Percentiles rank a stretch among this genome's conserved stretches.
phyloP scores from a whole-genome alignment of 2,113 vertebrate genomes.

The Chiloscyllium plagiosum region DNA sequence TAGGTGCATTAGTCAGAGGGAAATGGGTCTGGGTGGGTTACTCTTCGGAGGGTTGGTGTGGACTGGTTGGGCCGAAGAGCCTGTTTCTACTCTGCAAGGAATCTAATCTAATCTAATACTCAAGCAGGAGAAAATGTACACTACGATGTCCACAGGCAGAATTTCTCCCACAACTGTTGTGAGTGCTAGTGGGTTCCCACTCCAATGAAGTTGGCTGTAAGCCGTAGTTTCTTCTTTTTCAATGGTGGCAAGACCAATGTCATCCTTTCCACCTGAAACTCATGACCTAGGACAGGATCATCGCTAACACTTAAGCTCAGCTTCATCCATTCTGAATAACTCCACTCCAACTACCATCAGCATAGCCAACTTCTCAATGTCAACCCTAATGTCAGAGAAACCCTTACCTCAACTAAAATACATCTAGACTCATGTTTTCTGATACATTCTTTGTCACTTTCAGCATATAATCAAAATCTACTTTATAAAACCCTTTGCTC shows the following conservation, averaged over 20 bases:
- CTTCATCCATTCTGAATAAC: neutral
- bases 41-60: too few relatives aligned
- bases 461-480: neutral
- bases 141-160: neutral
- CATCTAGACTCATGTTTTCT: neutral
- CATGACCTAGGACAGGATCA: neutral
- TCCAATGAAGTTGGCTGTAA: neutral
- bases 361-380: neutral
- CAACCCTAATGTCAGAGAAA: neutral
- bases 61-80: too few relatives aligned
- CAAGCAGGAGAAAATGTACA: too few relatives aligned
- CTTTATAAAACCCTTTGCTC: neutral
- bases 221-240: neutral
- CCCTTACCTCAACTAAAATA: neutral
- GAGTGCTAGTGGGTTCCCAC: too few relatives aligned
- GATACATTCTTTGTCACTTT: neutral
- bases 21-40: too few relatives aligned
- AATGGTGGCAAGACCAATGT: neutral
- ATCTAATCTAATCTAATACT: neutral
- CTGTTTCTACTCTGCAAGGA: too few relatives aligned
- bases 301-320: neutral
- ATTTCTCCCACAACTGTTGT: neutral
- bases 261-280: neutral
- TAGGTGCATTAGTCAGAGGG: too few relatives aligned
- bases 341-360: neutral